These are phyloP conservation scores for Cylloceria caligata DNA, from an alignment of 2,888 invertebrate genomes.

Conservation along the genomic window DNA sequence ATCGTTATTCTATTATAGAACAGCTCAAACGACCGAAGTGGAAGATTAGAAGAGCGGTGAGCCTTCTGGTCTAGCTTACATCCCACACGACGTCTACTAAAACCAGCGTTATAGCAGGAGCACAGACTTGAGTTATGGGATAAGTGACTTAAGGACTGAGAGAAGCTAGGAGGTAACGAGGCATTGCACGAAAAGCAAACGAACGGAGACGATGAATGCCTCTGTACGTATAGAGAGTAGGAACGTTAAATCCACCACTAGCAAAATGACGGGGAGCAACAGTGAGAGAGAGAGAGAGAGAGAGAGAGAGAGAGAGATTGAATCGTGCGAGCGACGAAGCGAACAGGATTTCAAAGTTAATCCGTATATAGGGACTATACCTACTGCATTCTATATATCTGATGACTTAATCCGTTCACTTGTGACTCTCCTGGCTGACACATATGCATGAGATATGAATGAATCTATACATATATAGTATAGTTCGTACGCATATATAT, in stretches of 20 bases:
- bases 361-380: not conserved
- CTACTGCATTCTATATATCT: constrained; percentile 4
- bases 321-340: constrained; percentile 30
- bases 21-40: no score
- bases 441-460: not conserved
- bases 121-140: constrained; percentile 40
- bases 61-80: constrained; percentile 7
- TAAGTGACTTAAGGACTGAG: constrained; percentile 48
- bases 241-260: not conserved
- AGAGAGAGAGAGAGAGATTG: constrained; percentile 3
- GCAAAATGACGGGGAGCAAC: not conserved
- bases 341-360: constrained; percentile 53
- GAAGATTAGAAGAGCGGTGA: not conserved
- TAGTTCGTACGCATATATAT: not conserved
- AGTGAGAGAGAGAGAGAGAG: not conserved
- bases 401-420: constrained; percentile 46
- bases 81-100: constrained; percentile 17
- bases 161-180: constrained; percentile 29
- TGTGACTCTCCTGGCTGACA: not conserved
- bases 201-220: constrained; percentile 36
- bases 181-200: constrained; percentile 33
- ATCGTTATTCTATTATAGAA: not conserved
- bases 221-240: not conserved
- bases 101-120: not conserved
- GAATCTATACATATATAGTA: not conserved